phyloP scores from a whole-genome alignment of 2,888 invertebrate genomes.

The Deilephila porcellus region DNA sequence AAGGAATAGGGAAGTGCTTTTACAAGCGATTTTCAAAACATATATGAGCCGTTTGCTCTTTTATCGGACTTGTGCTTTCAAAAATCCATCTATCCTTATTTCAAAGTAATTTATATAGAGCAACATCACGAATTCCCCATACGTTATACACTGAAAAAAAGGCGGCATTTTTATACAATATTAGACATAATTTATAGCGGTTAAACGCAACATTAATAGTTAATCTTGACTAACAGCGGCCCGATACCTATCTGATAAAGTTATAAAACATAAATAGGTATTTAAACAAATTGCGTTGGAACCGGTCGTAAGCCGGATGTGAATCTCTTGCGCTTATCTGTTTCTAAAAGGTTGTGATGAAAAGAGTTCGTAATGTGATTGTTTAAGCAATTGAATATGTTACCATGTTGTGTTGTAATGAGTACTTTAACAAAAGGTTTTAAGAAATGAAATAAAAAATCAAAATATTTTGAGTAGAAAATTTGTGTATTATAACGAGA shows the following conservation, averaged over 20 bases:
- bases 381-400: slow-evolving; percentile 9
- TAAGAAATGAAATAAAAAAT: neutral
- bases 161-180: slow-evolving; percentile 5
- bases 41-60: too few relatives aligned
- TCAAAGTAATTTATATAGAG: neutral
- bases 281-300: slow-evolving; percentile 43
- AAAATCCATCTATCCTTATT: neutral
- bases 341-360: slow-evolving; percentile 39
- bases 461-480: neutral
- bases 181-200: slow-evolving; percentile 10
- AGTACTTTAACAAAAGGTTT: neutral
- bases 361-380: slow-evolving; percentile 18
- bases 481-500: too few relatives aligned
- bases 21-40: too few relatives aligned
- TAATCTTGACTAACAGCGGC: slow-evolving; percentile 37
- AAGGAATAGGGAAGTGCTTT: too few relatives aligned
- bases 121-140: neutral
- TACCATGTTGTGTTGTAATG: neutral
- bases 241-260: slow-evolving; percentile 42
- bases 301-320: slow-evolving; percentile 54
- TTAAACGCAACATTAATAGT: slow-evolving; percentile 31
- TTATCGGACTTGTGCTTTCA: too few relatives aligned
- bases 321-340: slow-evolving; percentile 43
- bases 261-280: slow-evolving; percentile 44
- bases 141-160: slow-evolving; percentile 9